Evolutionary conservation across 2,888 invertebrate species (phyloP).

Genomic region (Euspilapteryx auroguttella): DNA sequence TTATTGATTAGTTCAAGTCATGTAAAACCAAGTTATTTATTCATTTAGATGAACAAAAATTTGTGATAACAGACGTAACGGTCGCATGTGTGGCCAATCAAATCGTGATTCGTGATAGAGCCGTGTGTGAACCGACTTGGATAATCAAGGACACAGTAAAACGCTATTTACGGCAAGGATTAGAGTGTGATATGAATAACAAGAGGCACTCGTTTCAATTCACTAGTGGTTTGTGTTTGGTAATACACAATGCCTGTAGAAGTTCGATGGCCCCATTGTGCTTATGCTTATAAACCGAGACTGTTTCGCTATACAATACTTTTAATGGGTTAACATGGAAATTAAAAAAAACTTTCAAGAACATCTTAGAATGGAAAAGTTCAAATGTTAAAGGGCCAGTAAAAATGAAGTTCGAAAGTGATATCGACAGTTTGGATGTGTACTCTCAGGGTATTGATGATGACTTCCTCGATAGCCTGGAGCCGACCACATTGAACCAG

Average conservation of each 20-base stretch:
- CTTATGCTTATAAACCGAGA: slow-evolving; percentile 32
- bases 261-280: slow-evolving; percentile 46
- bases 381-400: slow-evolving; percentile 9
- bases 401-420: slow-evolving; percentile 22
- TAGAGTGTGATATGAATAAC: slow-evolving; percentile 38
- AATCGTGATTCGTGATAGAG: too few relatives aligned
- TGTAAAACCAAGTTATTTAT: too few relatives aligned
- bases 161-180: slow-evolving; percentile 26
- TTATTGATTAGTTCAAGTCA: too few relatives aligned
- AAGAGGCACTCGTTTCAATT: too few relatives aligned
- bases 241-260: slow-evolving; percentile 40
- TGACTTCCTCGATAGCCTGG: slow-evolving; percentile 41
- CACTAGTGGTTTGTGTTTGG: too few relatives aligned
- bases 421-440: slow-evolving; percentile 41
- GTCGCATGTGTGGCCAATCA: too few relatives aligned
- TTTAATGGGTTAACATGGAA: neutral
- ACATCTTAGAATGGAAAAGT: neutral
- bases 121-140: too few relatives aligned
- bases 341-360: neutral
- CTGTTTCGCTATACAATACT: neutral
- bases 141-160: slow-evolving; percentile 30
- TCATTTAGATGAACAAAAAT: too few relatives aligned
- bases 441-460: slow-evolving; percentile 24
- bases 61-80: too few relatives aligned
- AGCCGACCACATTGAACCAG: slow-evolving; percentile 27